Evolutionary conservation across 2,797 vertebrate genomes (phyloP).

Genomic region (Falco berigora): DNA sequence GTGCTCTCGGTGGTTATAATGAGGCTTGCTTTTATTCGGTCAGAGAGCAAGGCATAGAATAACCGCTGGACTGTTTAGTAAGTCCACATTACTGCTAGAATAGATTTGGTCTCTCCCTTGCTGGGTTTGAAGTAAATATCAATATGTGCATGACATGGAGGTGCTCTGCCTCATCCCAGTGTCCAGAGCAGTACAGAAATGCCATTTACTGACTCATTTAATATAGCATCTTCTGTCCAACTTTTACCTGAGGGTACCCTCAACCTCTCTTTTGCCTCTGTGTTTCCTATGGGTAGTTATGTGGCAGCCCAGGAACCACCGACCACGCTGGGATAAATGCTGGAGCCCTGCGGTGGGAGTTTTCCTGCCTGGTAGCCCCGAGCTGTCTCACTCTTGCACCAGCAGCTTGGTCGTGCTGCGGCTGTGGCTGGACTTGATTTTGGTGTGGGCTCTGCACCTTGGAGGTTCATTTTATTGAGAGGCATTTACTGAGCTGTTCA

Average conservation of each 20-base stretch:
- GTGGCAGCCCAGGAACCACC: background rate
- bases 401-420: background rate
- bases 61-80: background rate
- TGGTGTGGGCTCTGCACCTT: background rate
- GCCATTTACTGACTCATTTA: background rate
- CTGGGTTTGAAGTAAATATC: background rate
- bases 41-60: background rate
- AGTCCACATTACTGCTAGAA: background rate
- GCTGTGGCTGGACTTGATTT: background rate
- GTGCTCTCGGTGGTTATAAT: background rate
- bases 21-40: background rate
- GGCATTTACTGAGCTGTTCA: background rate
- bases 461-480: background rate
- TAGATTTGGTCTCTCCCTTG: background rate
- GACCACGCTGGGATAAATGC: background rate
- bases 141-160: background rate
- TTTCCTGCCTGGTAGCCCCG: background rate
- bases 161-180: background rate
- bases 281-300: background rate
- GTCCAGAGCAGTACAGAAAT: background rate
- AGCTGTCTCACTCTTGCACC: background rate
- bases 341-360: background rate
- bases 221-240: background rate
- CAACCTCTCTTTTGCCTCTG: background rate
- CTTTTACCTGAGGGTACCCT: background rate